These are phyloP conservation scores for Salminus brasiliensis DNA, from an alignment of 2,113 vertebrate species.

Conservation along the genomic window DNA sequence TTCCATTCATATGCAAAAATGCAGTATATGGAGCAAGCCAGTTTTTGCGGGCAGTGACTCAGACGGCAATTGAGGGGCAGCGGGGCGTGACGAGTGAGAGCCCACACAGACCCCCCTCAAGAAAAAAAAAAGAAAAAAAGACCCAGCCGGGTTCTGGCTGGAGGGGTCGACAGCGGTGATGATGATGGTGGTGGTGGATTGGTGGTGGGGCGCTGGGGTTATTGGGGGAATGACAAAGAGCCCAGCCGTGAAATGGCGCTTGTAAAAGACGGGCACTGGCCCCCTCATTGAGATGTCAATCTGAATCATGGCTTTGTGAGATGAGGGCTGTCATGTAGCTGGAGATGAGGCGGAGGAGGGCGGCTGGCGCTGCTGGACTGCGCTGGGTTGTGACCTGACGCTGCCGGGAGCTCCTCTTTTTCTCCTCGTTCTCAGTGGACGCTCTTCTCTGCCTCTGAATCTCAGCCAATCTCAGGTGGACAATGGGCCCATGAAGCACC, in stretches of 20 bases:
- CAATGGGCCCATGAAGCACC: background rate
- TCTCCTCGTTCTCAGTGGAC: background rate
- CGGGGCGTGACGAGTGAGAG: conserved; percentile 66
- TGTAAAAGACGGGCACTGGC: conserved; percentile 56
- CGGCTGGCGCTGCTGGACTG: conserved; percentile 18
- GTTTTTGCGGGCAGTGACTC: conserved; percentile 66
- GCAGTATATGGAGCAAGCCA: conserved; percentile 70
- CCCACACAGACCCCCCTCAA: conserved; percentile 50
- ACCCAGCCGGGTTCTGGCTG: conserved; percentile 45
- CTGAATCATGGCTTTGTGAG: conserved; percentile 54
- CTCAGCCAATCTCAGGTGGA: background rate
- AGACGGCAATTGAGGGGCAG: conserved; percentile 72
- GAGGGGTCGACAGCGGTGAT: conserved; percentile 21
- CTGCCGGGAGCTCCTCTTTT: conserved; percentile 17
- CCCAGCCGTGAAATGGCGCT: conserved; percentile 54
- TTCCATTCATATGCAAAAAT: conserved; percentile 75
- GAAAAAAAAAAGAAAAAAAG: conserved; percentile 45
- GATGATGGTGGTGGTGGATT: background rate
- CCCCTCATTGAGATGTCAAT: conserved; percentile 67
- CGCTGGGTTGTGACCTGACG: conserved; percentile 41
- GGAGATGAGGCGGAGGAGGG: conserved; percentile 39
- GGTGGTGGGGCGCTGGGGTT: background rate
- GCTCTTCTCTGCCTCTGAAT: background rate
- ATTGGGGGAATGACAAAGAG: conserved; percentile 45
- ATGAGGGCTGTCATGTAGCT: conserved; percentile 58